Conservation (phyloP, 2,888 invertebrate species). For the Aspidapion aeneum region DNA sequence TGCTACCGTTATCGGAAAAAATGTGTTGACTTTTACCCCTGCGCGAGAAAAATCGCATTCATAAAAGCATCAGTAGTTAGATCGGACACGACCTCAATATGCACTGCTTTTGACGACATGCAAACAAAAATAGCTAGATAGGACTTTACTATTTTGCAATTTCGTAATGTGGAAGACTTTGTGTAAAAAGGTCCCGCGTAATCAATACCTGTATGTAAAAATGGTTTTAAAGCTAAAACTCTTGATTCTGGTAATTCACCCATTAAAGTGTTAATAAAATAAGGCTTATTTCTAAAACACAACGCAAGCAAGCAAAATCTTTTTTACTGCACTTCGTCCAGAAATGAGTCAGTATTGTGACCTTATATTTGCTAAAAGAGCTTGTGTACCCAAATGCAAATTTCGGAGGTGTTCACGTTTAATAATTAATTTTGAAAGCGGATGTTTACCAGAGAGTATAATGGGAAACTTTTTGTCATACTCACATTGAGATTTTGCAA, state of each 20-base stretch:
- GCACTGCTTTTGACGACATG: too few relatives aligned
- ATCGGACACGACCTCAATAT: too few relatives aligned
- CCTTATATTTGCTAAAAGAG: too few relatives aligned
- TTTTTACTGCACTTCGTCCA: slow-evolving; percentile 5
- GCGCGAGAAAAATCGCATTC: slow-evolving; percentile 30
- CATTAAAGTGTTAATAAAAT: slow-evolving; percentile 9
- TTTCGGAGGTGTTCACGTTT: slow-evolving; percentile 4
- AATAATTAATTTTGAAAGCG: too few relatives aligned
- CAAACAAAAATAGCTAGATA: too few relatives aligned
- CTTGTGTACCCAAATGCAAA: slow-evolving; percentile 12
- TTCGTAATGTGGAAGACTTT: slow-evolving; percentile 18
- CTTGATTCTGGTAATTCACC: slow-evolving; percentile 15
- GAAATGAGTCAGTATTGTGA: slow-evolving; percentile 14
- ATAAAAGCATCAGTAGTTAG: too few relatives aligned
- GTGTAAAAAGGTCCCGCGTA: slow-evolving; percentile 21
- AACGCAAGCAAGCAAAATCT: slow-evolving; percentile 13
- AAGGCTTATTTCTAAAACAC: slow-evolving; percentile 11
- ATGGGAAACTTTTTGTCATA: too few relatives aligned
- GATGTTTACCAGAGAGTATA: too few relatives aligned
- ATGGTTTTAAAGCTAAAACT: slow-evolving; percentile 17
- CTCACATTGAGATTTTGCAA: too few relatives aligned
- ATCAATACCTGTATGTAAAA: slow-evolving; percentile 17
- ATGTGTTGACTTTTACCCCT: slow-evolving; percentile 27
- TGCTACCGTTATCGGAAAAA: slow-evolving; percentile 32
- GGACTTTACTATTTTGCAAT: too few relatives aligned